Conservation (phyloP, 2,797 vertebrate genomes). For the Crenuchus spilurus region DNA sequence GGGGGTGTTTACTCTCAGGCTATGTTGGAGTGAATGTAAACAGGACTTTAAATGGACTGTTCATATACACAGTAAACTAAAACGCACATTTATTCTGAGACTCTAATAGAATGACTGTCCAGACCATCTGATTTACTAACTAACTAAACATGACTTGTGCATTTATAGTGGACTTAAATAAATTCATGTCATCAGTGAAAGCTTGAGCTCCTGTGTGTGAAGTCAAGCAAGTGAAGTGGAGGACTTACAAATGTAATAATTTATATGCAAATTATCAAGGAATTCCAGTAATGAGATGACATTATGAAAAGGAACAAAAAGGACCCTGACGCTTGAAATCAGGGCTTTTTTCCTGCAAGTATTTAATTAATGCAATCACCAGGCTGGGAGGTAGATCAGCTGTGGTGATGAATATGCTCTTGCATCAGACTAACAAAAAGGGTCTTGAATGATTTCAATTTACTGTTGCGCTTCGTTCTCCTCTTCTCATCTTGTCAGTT, state of each 20-base stretch:
- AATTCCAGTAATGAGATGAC: slow-evolving; percentile 61
- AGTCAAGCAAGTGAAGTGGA: slow-evolving; percentile 51
- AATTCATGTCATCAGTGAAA: slow-evolving; percentile 44
- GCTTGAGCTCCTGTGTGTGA: slow-evolving; percentile 33
- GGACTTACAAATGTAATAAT: slow-evolving; percentile 60
- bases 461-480: slow-evolving; percentile 8
- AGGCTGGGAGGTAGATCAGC: slow-evolving; percentile 53
- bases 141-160: slow-evolving; percentile 32
- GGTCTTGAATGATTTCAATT: slow-evolving; percentile 27
- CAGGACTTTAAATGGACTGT: too few species aligned
- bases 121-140: slow-evolving; percentile 18
- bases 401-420: slow-evolving; percentile 54
- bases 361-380: slow-evolving; percentile 62
- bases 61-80: too few species aligned
- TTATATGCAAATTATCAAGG: slow-evolving; percentile 61
- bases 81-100: too few species aligned
- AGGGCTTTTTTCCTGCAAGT: slow-evolving; percentile 43
- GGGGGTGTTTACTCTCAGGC: too few species aligned
- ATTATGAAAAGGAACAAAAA: slow-evolving; percentile 61
- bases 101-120: slow-evolving; percentile 8
- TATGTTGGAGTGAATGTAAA: too few species aligned
- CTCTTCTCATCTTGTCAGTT: slow-evolving; percentile 13
- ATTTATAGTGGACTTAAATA: slow-evolving; percentile 38
- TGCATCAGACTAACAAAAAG: slow-evolving; percentile 44
- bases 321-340: slow-evolving; percentile 51